Conservation (phyloP, 2,113 vertebrate species). For the Clarias batrachus region DNA sequence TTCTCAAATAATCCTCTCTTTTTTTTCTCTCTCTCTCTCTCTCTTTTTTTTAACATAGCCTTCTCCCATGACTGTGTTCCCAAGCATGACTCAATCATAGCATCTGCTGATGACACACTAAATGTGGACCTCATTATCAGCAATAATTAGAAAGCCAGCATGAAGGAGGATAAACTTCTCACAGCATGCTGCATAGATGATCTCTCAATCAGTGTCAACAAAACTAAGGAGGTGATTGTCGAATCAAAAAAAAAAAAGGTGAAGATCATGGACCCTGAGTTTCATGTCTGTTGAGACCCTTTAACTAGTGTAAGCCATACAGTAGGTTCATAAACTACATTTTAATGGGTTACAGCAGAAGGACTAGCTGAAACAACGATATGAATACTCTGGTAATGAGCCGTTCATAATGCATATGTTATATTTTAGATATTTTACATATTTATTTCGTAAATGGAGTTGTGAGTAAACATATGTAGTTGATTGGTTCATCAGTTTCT, state of each 20-base stretch:
- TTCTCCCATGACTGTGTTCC: neutral
- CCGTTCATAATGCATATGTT: neutral
- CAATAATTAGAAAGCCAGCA: constrained; percentile 25
- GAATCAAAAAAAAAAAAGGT: neutral
- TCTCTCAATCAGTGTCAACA: constrained; percentile 1
- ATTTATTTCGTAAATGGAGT: neutral
- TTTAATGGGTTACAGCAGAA: neutral
- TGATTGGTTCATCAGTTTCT: neutral
- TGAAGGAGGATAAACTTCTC: constrained; percentile 18
- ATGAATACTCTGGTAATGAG: neutral
- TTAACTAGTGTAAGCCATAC: neutral
- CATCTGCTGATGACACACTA: constrained; percentile 17
- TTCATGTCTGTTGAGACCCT: neutral
- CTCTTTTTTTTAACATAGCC: neutral
- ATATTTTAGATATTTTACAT: neutral
- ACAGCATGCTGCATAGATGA: neutral
- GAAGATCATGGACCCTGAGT: neutral
- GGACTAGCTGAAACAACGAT: neutral
- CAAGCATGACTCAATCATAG: constrained; percentile 7
- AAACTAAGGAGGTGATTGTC: neutral
- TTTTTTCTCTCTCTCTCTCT: neutral
- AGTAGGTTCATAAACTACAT: neutral
- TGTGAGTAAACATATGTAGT: neutral
- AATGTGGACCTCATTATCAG: constrained; percentile 19
- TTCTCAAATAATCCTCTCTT: neutral